phyloP scores from a whole-genome alignment of 2,888 invertebrate species.

The Phania funesta region DNA sequence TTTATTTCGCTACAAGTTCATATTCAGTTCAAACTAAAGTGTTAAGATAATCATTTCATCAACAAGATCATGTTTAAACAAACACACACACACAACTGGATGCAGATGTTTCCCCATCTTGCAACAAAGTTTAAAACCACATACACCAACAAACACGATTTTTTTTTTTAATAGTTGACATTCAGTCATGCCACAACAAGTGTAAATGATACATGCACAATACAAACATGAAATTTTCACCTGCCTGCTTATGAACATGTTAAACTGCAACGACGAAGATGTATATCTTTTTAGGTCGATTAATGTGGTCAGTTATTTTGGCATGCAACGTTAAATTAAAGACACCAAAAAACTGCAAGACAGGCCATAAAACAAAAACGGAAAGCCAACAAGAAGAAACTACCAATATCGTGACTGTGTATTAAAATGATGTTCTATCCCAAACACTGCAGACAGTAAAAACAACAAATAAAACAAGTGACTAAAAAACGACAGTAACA shows the following conservation, averaged over 20 bases:
- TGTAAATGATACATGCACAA: conserved; percentile 67
- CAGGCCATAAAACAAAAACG: conserved; percentile 48
- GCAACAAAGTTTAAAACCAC: background rate
- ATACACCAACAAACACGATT: background rate
- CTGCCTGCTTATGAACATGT: conserved; percentile 62
- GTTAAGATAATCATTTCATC: conserved; percentile 50
- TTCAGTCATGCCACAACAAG: conserved; percentile 60
- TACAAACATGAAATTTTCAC: conserved; percentile 64
- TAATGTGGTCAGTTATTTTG: conserved; percentile 63
- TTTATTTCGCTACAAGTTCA: background rate
- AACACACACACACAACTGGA: background rate
- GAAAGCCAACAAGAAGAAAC: conserved; percentile 10
- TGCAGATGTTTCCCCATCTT: conserved; percentile 44
- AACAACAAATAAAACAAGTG: background rate
- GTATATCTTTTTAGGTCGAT: conserved; percentile 67
- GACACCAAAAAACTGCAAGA: conserved; percentile 54
- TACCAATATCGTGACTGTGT: conserved; percentile 61
- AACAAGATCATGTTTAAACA: conserved; percentile 17
- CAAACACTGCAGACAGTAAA: background rate
- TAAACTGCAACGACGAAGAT: conserved; percentile 57
- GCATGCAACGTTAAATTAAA: conserved; percentile 58
- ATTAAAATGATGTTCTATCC: conserved; percentile 34
- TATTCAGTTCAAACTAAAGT: conserved; percentile 2
- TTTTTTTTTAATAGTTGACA: conserved; percentile 61
- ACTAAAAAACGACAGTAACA: conserved; percentile 24